Percentiles rank a stretch among this genome's conserved stretches.
Conservation (phyloP, 2,888 invertebrate genomes). For the Perdita meconis region DNA sequence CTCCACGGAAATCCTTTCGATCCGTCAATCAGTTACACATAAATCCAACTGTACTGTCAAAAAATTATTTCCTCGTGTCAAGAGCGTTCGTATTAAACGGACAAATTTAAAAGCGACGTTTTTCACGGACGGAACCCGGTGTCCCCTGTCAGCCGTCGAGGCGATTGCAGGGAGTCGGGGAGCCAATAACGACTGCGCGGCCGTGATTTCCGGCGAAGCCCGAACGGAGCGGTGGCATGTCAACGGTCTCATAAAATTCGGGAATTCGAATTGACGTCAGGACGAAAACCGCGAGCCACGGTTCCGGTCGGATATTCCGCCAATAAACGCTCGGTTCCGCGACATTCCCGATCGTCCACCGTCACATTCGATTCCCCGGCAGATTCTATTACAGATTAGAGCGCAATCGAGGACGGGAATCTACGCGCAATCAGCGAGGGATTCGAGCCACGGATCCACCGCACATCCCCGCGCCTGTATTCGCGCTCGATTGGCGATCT, state of each 20-base stretch:
- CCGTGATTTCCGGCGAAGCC: conserved; percentile 40
- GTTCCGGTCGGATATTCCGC: conserved; percentile 30
- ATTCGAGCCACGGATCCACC: conserved; percentile 47
- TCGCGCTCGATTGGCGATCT: conserved; percentile 41
- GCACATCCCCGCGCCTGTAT: conserved; percentile 22
- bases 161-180: conserved; percentile 34
- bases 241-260: conserved; percentile 62
- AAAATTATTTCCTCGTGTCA: conserved; percentile 8
- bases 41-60: background rate
- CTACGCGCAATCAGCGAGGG: conserved; percentile 56
- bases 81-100: conserved; percentile 13
- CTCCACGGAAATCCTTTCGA: background rate
- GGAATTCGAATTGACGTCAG: conserved; percentile 60
- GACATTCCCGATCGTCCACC: conserved; percentile 42
- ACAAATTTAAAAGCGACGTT: background rate
- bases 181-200: conserved; percentile 45
- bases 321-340: conserved; percentile 52
- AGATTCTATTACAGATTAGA: conserved; percentile 78
- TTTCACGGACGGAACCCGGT: conserved; percentile 5
- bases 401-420: conserved; percentile 58
- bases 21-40: too few relatives aligned
- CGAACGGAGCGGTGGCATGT: conserved; percentile 24
- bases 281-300: conserved; percentile 39
- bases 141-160: background rate
- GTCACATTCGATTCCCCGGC: conserved; percentile 47